These are phyloP conservation scores for Cranoglanis bouderius DNA, from an alignment of 2,113 vertebrate genomes.

Conservation along the genomic window DNA sequence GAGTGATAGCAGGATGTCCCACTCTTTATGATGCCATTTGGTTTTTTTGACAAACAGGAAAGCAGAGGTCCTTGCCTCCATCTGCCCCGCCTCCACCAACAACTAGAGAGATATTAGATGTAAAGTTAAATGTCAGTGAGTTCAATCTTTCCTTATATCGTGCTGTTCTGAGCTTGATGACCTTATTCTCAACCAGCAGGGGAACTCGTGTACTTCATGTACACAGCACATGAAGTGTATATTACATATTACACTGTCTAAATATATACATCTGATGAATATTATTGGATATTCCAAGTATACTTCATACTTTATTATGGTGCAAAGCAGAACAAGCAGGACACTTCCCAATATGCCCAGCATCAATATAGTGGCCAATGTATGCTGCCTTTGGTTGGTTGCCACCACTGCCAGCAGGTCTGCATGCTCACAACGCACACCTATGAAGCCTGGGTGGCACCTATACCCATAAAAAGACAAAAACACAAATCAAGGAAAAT, in stretches of 20 bases:
- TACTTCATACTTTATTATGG: conserved; percentile 82
- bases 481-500: background rate
- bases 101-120: conserved; percentile 69
- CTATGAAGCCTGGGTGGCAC: conserved; percentile 86
- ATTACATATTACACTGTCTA: background rate
- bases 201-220: background rate
- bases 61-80: conserved; percentile 75
- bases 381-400: conserved; percentile 88
- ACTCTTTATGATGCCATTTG: conserved; percentile 73
- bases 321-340: conserved; percentile 79
- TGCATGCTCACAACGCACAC: conserved; percentile 89
- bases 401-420: conserved; percentile 95
- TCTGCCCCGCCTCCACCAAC: conserved; percentile 81
- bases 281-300: background rate
- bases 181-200: background rate
- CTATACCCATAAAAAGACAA: conserved; percentile 64
- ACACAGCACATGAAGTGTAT: background rate
- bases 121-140: background rate
- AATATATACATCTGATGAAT: background rate
- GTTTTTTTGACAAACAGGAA: conserved; percentile 75
- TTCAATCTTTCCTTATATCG: background rate
- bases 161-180: background rate
- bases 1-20: conserved; percentile 75
- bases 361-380: conserved; percentile 84
- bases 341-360: conserved; percentile 83